phyloP scores from a whole-genome alignment of 1,140 invertebrate species.

The Drosophila arizonae region DNA sequence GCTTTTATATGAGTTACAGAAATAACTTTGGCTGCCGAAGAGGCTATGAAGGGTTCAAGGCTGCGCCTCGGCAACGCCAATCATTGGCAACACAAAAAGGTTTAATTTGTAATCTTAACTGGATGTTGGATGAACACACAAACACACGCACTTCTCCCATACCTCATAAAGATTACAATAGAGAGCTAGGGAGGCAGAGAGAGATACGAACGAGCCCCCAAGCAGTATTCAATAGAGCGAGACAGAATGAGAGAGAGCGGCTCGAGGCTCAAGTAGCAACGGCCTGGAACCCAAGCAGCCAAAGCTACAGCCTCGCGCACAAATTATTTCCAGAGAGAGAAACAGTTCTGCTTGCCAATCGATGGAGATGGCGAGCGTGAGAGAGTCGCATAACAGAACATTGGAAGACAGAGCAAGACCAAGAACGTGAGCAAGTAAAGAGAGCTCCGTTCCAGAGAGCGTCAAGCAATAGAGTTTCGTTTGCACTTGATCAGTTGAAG shows the following conservation, averaged over 20 bases:
- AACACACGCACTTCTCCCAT: too few relatives aligned
- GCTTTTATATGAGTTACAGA: conserved; percentile 50
- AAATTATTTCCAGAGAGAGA: background rate
- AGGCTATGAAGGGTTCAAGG: conserved; percentile 71
- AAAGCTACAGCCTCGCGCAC: background rate
- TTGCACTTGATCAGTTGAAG: conserved; percentile 53
- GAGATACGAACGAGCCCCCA: background rate
- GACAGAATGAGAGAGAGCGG: background rate
- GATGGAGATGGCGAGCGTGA: too few relatives aligned
- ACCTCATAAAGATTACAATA: background rate
- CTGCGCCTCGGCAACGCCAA: conserved; percentile 34
- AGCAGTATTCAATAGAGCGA: background rate
- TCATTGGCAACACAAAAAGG: conserved; percentile 27
- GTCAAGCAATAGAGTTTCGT: conserved; percentile 13
- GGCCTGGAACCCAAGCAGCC: background rate
- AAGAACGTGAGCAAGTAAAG: background rate
- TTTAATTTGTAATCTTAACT: conserved; percentile 61
- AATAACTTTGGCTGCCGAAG: conserved; percentile 67
- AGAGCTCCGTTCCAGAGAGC: conserved; percentile 9
- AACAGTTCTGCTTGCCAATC: too few relatives aligned
- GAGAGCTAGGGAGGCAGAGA: background rate
- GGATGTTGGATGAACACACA: conserved; percentile 2
- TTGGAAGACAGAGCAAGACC: background rate
- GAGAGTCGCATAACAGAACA: too few relatives aligned
- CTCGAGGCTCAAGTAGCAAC: background rate